Evolutionary conservation across 2,797 vertebrate genomes (phyloP).

Genomic region (Lepus oiostolus): DNA sequence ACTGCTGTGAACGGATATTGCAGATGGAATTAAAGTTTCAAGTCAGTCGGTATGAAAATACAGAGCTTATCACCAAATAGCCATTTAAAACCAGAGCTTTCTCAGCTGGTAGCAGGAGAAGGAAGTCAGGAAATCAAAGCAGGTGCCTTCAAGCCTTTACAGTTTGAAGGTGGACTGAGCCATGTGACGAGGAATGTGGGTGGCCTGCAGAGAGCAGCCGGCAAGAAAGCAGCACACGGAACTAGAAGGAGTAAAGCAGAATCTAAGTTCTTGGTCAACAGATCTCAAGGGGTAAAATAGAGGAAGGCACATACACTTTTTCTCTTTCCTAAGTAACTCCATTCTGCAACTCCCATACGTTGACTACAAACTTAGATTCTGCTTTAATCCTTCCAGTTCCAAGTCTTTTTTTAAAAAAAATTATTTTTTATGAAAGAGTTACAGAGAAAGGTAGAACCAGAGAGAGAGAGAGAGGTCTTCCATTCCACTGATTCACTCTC

Average conservation of each 20-base stretch:
- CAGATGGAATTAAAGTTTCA: neutral
- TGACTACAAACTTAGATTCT: neutral
- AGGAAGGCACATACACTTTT: too few species aligned
- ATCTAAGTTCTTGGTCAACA: too few species aligned
- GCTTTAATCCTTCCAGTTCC: neutral
- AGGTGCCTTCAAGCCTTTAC: neutral
- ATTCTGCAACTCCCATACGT: neutral
- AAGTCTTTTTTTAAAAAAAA: neutral
- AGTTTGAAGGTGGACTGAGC: neutral
- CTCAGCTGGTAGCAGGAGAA: neutral
- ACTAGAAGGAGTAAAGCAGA: neutral
- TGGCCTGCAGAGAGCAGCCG: neutral
- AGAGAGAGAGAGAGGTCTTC: too few species aligned
- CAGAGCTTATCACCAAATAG: neutral
- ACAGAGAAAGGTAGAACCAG: too few species aligned
- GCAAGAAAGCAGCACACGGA: neutral
- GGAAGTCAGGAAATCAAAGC: conserved; percentile 11
- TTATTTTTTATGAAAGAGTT: too few species aligned
- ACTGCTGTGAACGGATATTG: neutral
- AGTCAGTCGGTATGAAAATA: neutral
- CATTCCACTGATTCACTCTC: too few species aligned
- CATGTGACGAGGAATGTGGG: neutral
- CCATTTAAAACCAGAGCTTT: conserved; percentile 19
- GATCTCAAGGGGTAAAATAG: too few species aligned
- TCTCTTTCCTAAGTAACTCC: neutral